phyloP scores from a whole-genome alignment of 2,888 invertebrate species.

The Argynnis bischoffii region DNA sequence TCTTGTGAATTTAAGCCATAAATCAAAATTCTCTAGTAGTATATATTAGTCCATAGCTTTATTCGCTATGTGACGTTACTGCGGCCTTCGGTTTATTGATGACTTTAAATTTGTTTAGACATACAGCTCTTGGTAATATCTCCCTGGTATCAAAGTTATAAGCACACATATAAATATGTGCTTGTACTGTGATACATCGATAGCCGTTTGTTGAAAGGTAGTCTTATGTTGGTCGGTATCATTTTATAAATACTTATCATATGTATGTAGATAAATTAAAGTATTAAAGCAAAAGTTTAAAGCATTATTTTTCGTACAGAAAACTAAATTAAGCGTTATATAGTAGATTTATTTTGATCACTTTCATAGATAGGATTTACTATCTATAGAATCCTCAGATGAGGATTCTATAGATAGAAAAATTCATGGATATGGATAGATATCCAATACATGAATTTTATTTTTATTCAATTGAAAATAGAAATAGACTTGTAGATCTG shows the following conservation, averaged over 20 bases:
- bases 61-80: not conserved
- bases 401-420: too few relatives aligned
- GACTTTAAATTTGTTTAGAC: constrained; percentile 5
- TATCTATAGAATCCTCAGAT: not conserved
- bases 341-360: not conserved
- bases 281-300: too few relatives aligned
- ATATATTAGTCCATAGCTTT: not conserved
- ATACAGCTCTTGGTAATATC: not conserved
- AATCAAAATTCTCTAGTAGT: not conserved
- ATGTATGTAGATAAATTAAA: too few relatives aligned
- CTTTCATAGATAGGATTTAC: not conserved
- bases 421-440: too few relatives aligned
- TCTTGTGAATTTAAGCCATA: not conserved
- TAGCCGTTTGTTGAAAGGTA: too few relatives aligned
- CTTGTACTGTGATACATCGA: not conserved
- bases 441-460: not conserved
- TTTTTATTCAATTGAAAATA: not conserved
- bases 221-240: too few relatives aligned
- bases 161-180: not conserved
- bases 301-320: not conserved
- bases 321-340: not conserved
- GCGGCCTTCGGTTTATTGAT: not conserved
- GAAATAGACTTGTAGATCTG: too few relatives aligned
- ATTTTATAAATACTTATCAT: too few relatives aligned
- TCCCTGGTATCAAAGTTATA: not conserved